Percentiles rank a stretch among this genome's conserved stretches.
Conservation (phyloP, 2,888 invertebrate genomes). For the Diploptera punctata region DNA sequence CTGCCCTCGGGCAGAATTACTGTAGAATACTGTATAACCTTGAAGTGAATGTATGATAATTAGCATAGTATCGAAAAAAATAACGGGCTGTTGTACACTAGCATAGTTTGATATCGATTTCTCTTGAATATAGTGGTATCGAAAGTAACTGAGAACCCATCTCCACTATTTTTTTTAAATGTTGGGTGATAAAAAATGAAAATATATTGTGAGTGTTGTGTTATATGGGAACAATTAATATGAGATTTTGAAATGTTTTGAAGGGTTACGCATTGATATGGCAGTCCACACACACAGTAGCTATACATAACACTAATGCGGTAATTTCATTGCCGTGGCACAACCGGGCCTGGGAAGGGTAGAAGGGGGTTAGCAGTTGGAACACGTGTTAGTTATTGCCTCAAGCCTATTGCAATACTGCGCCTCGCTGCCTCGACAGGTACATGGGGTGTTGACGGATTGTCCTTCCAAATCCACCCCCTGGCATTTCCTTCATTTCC, state of each 20-base stretch:
- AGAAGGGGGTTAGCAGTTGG: neutral
- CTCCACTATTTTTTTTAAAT: too few species aligned
- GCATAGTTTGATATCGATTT: too few species aligned
- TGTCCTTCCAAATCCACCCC: too few species aligned
- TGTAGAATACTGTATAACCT: too few species aligned
- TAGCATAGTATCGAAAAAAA: too few species aligned
- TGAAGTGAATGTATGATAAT: too few species aligned
- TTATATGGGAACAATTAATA: neutral
- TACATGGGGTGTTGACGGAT: neutral
- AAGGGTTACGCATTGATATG: constrained; percentile 7
- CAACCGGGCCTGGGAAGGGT: neutral
- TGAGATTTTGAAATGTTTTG: neutral
- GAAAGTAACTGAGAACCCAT: too few species aligned
- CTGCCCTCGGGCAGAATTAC: too few species aligned
- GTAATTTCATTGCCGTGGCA: constrained; percentile 23
- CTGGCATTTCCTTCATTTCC: too few species aligned
- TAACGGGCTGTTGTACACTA: too few species aligned
- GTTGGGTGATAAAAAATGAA: neutral
- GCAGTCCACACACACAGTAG: neutral
- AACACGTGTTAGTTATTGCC: constrained; percentile 15
- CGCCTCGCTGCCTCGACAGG: neutral
- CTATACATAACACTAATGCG: constrained; percentile 23
- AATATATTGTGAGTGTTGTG: neutral
- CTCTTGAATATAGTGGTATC: too few species aligned
- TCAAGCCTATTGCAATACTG: neutral